These are phyloP conservation scores for Mobula hypostoma DNA, from an alignment of 2,113 vertebrate genomes.

Conservation along the genomic window DNA sequence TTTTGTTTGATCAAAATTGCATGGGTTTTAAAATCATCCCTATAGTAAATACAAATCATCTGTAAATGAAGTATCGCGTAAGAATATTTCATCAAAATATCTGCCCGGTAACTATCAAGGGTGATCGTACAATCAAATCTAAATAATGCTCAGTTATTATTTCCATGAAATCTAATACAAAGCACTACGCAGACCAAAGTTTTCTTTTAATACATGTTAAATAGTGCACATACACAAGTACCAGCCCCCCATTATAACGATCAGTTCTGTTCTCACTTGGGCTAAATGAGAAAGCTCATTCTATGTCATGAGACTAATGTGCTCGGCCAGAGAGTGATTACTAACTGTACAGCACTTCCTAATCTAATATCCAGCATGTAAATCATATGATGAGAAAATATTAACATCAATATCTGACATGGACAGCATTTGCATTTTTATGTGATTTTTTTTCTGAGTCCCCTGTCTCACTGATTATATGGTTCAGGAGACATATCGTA, in stretches of 20 bases:
- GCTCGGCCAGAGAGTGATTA: neutral
- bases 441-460: neutral
- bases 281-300: neutral
- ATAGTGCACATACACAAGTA: neutral
- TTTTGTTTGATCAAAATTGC: neutral
- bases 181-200: neutral
- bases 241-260: neutral
- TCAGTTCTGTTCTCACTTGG: neutral
- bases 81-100: neutral
- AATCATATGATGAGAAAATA: constrained; percentile 17
- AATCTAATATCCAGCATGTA: neutral
- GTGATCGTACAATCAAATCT: neutral
- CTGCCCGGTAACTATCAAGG: neutral
- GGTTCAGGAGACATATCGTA: neutral
- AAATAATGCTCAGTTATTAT: neutral
- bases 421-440: constrained; percentile 7
- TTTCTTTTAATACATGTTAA: neutral
- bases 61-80: neutral
- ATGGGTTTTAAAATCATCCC: neutral
- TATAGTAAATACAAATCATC: neutral
- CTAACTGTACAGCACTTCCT: neutral
- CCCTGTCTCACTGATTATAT: neutral
- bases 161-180: neutral
- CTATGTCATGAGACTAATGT: neutral
- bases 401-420: neutral